Evolutionary conservation across 2,113 vertebrate species (phyloP).

Genomic region (rat (Rattus norvegicus)): DNA sequence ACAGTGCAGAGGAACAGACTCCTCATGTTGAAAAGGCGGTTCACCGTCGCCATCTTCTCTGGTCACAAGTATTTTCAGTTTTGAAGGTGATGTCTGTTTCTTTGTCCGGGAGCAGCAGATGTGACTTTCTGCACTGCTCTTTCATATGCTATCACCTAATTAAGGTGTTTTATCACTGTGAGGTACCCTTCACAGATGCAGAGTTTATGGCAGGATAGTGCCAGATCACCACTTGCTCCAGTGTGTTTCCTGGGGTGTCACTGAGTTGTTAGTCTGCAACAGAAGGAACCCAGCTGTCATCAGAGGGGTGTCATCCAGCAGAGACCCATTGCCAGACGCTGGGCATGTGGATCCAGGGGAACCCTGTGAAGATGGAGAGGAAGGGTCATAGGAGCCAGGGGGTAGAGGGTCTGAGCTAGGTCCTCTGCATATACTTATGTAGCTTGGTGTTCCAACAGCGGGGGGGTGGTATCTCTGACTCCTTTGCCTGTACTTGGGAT

Average conservation of each 20-base stretch:
- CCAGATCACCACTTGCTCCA: neutral
- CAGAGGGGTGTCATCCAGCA: neutral
- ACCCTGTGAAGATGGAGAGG: neutral
- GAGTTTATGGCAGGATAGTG: neutral
- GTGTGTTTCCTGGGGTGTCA: neutral
- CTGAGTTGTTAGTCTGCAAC: neutral
- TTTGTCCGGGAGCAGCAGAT: neutral
- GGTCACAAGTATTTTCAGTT: neutral
- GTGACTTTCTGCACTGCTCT: neutral
- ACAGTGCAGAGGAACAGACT: neutral
- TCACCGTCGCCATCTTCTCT: neutral
- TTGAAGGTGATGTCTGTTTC: neutral
- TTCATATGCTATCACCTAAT: neutral
- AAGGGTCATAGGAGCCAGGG: neutral
- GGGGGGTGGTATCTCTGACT: neutral
- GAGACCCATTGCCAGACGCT: neutral
- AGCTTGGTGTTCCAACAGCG: neutral
- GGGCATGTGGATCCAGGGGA: neutral
- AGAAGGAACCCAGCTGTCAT: neutral
- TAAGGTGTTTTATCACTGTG: neutral
- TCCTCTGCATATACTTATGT: neutral
- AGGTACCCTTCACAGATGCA: neutral
- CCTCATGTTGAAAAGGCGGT: slow-evolving; percentile 19
- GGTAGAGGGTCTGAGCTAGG: neutral
- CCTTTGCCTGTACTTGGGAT: neutral